A percentile compares a stretch with the other conserved stretches of the same genome.
These are phyloP conservation scores for Laothoe populi DNA, from an alignment of 2,888 invertebrate species.

Conservation along the genomic window DNA sequence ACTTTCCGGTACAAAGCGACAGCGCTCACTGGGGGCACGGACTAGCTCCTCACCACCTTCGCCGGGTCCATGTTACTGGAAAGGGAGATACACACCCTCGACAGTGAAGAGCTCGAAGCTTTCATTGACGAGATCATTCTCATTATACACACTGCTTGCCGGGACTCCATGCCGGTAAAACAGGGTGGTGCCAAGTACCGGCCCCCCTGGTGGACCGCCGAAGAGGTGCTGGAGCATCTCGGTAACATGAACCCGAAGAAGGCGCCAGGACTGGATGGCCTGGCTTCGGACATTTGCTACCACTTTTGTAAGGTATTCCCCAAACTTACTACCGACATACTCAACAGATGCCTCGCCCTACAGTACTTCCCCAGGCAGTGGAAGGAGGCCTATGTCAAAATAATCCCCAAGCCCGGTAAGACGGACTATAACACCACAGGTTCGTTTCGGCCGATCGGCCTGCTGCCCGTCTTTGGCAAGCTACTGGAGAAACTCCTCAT, in stretches of 20 bases:
- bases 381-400: no score
- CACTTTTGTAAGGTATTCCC: slow-evolving; percentile 17
- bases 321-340: neutral
- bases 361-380: slow-evolving; percentile 30
- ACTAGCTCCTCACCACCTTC: neutral
- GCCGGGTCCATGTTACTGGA: neutral
- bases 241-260: slow-evolving; percentile 34
- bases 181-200: neutral
- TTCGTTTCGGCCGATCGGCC: slow-evolving; percentile 41
- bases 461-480: slow-evolving; percentile 39
- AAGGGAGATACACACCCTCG: neutral
- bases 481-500: slow-evolving; percentile 35
- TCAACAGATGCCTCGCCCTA: slow-evolving; percentile 30
- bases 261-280: slow-evolving; percentile 36
- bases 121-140: neutral
- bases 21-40: slow-evolving; percentile 10
- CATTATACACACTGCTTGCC: neutral
- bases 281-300: slow-evolving; percentile 34
- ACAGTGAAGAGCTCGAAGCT: neutral
- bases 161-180: slow-evolving; percentile 7
- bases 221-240: slow-evolving; percentile 21
- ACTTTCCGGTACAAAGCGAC: slow-evolving; percentile 9
- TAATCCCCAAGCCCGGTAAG: slow-evolving; percentile 40
- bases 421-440: slow-evolving; percentile 25
- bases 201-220: slow-evolving; percentile 28